These are phyloP conservation scores for Podocnemis expansa DNA, from an alignment of 2,113 vertebrate species.

Conservation along the genomic window DNA sequence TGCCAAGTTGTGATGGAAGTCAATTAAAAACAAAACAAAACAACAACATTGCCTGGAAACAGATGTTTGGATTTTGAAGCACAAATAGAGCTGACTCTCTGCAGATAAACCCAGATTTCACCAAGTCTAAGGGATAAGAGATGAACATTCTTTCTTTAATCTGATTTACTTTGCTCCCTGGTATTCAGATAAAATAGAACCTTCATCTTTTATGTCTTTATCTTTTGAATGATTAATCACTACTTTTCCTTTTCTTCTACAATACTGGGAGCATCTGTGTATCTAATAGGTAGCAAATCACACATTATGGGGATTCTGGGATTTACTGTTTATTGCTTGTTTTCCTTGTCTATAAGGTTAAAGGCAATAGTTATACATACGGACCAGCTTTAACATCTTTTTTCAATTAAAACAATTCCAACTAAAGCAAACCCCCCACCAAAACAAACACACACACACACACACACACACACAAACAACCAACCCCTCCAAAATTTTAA, in stretches of 20 bases:
- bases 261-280: conserved; percentile 21
- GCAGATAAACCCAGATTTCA: conserved; percentile 67
- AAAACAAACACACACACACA: not conserved
- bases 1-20: conserved; percentile 7
- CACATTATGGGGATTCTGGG: not conserved
- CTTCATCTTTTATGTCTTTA: conserved; percentile 47
- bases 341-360: not conserved
- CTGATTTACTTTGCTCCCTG: conserved; percentile 60
- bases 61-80: conserved; percentile 59
- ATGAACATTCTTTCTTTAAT: conserved; percentile 64
- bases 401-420: not conserved
- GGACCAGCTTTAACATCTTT: not conserved
- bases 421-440: not conserved
- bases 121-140: conserved; percentile 43
- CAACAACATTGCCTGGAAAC: conserved; percentile 40
- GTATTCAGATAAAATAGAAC: conserved; percentile 52
- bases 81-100: conserved; percentile 41
- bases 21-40: conserved; percentile 27
- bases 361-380: not conserved
- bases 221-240: conserved; percentile 45
- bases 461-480: too few relatives aligned
- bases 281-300: conserved; percentile 24
- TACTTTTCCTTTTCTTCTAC: conserved; percentile 32
- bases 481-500: not conserved
- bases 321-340: not conserved